Percentiles rank a stretch among this genome's conserved stretches.
Conservation (phyloP, 2,113 vertebrate genomes). For the Corythaeola cristata region DNA sequence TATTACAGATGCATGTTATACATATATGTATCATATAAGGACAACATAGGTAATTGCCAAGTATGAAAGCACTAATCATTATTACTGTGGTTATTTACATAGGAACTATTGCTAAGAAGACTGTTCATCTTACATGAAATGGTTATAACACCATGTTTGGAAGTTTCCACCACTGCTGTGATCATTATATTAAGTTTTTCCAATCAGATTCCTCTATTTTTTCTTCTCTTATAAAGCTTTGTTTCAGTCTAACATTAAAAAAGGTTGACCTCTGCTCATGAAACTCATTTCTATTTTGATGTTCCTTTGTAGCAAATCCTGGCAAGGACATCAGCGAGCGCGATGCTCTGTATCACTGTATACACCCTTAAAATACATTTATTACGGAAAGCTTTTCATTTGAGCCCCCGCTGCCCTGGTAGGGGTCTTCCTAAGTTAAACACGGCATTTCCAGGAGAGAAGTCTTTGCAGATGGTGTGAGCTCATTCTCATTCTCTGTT, state of each 20-base stretch:
- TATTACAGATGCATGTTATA: background rate
- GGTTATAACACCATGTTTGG: background rate
- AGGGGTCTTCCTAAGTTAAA: constrained; percentile 23
- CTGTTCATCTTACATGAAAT: background rate
- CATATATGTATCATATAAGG: background rate
- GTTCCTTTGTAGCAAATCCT: background rate
- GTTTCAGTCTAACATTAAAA: background rate
- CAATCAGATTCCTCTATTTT: background rate
- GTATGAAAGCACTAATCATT: background rate
- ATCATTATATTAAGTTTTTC: background rate
- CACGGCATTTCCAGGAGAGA: background rate
- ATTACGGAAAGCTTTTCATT: background rate
- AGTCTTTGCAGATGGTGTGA: constrained; percentile 45
- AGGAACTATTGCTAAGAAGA: background rate
- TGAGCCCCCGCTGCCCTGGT: background rate
- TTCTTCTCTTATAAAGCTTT: background rate
- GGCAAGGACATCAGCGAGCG: background rate
- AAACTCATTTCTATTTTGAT: background rate
- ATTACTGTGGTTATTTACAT: background rate
- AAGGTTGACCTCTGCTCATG: background rate
- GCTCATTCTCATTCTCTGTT: background rate
- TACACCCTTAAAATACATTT: background rate
- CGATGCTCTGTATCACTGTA: background rate
- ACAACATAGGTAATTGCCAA: background rate
- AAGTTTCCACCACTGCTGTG: background rate